Evolutionary conservation across 2,797 vertebrate species (phyloP).

Genomic region (Enoplosus armatus): DNA sequence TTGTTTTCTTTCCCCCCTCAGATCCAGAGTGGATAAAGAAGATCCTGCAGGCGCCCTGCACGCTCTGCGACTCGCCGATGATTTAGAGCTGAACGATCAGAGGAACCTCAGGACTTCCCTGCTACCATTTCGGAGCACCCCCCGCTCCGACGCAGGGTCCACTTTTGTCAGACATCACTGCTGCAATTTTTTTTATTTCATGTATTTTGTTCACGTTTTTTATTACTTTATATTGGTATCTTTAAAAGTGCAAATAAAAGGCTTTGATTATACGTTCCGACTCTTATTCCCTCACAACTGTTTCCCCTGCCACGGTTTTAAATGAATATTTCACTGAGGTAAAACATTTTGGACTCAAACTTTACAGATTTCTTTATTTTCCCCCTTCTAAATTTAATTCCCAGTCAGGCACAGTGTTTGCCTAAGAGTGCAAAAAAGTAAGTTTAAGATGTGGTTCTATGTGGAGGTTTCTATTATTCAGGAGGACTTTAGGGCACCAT

Average conservation of each 20-base stretch:
- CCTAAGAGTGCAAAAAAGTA: slow-evolving; percentile 63
- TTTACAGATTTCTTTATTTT: slow-evolving; percentile 69
- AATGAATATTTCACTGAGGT: slow-evolving; percentile 70
- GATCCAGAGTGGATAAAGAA: slow-evolving; percentile 97
- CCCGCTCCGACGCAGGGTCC: slow-evolving; percentile 46
- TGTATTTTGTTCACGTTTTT: slow-evolving; percentile 56
- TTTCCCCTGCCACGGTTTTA: slow-evolving; percentile 33
- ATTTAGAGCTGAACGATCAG: slow-evolving; percentile 51
- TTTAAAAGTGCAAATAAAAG: slow-evolving; percentile 74
- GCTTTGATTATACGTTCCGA: slow-evolving; percentile 56
- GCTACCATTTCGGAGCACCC: slow-evolving; percentile 30
- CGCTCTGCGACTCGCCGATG: slow-evolving; percentile 93
- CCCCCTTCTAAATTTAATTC: slow-evolving; percentile 61
- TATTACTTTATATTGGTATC: slow-evolving; percentile 54
- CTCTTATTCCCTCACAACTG: slow-evolving; percentile 39
- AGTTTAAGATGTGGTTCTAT: slow-evolving; percentile 72
- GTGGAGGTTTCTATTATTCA: slow-evolving; percentile 77
- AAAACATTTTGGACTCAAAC: slow-evolving; percentile 76
- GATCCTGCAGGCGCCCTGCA: slow-evolving; percentile 92
- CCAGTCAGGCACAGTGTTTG: slow-evolving; percentile 62
- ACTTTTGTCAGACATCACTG: slow-evolving; percentile 49
- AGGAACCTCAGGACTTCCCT: slow-evolving; percentile 49
- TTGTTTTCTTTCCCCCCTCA: slow-evolving; percentile 63
- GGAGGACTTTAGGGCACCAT: slow-evolving; percentile 75
- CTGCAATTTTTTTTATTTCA: slow-evolving; percentile 40